Base-by-base conservation (phyloP, 1,140 invertebrate genomes). In the Asbolus verrucosus region DNA sequence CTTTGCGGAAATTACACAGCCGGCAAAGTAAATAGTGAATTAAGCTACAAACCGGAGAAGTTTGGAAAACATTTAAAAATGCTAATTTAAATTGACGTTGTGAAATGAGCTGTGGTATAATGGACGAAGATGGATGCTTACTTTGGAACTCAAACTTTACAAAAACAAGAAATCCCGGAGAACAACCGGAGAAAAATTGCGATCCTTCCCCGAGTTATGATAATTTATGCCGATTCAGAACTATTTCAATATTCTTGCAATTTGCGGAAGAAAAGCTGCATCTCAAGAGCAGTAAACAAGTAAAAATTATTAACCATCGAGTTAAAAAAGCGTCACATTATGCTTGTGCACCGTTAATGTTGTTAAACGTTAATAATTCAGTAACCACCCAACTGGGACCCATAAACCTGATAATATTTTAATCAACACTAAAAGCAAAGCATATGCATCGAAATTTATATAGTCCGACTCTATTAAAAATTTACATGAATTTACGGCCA, bases 31-130 rank as follows among this genome's bases (percentile, higher is more conserved):
- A 70, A 70, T 54, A 65, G 36, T 61, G 59, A 70, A 70, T 65
- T 70, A 65, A 63, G 19, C 21, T 65, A 33, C 33, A 50, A 63
- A 30, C 24, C 15, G 24, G 46, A 14, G 46, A 69, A 46, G 33
- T 70, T 70, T 62, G 36, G 50, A 70, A 70, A 70, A 65, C 68
- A 65, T 65, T 70, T 70, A 70, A 70, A 70, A 70, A 65, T 70
- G 18, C 41, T 65, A 70, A 70, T 65, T 65, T 65, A 70, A 70
- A 70, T 70, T 65, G 67, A 69, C 60, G 33, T 65, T 39, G 67
- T 62, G 46, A 54, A 54, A 62, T 62, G 60, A 62, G 60, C 60
- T 41, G 60, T 36, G 60, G 60, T 16, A 36, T 36, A 62, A 62
- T 36, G 16, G 16, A 62, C 15, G 60, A 41, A 62, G 60, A 62